Conservation (phyloP, 64 coral and sea anemone species). For the Dendronephthya gigantea region DNA sequence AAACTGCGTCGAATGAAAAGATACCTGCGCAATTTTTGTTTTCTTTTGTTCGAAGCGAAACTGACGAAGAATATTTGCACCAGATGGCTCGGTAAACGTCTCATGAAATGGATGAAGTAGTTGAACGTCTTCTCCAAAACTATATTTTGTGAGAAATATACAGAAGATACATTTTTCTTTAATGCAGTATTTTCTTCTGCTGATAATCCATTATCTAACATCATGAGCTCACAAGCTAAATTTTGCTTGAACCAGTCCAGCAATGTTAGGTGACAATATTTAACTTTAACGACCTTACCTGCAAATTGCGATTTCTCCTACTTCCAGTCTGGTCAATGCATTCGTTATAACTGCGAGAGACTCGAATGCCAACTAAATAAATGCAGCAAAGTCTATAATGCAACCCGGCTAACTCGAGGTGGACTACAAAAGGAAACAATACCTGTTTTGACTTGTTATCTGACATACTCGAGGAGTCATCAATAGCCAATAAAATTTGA, state of each 20-base stretch:
- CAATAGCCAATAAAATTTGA: constrained; percentile 87
- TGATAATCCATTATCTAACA: too few relatives aligned
- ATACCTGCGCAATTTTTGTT: constrained; percentile 91
- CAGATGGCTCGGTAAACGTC: constrained; percentile 76
- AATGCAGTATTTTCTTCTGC: too few relatives aligned
- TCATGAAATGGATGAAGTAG: constrained; percentile 92
- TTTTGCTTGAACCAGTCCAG: too few relatives aligned
- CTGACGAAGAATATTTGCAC: constrained; percentile 70
- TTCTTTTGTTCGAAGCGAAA: constrained; percentile 94
- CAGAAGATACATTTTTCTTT: too few relatives aligned
- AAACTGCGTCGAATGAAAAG: neutral
- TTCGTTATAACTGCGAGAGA: constrained; percentile 87
- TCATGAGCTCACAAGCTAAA: too few relatives aligned
- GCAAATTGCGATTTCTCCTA: constrained; percentile 74
- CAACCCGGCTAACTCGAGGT: too few relatives aligned
- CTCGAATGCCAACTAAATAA: constrained; percentile 90
- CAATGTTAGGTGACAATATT: too few relatives aligned
- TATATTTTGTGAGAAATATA: constrained; percentile 11
- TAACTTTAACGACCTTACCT: constrained; percentile 32
- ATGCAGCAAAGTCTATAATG: too few relatives aligned
- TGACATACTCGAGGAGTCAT: constrained; percentile 95
- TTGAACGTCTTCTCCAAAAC: constrained; percentile 86
- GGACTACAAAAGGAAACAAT: neutral
- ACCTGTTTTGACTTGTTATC: constrained; percentile 98
- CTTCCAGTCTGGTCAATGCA: constrained; percentile 77